Evolutionary conservation across 2,888 invertebrate genomes (phyloP), one percentile per base, ranked within the genome.

Genomic region (Parelbella ahira): DNA sequence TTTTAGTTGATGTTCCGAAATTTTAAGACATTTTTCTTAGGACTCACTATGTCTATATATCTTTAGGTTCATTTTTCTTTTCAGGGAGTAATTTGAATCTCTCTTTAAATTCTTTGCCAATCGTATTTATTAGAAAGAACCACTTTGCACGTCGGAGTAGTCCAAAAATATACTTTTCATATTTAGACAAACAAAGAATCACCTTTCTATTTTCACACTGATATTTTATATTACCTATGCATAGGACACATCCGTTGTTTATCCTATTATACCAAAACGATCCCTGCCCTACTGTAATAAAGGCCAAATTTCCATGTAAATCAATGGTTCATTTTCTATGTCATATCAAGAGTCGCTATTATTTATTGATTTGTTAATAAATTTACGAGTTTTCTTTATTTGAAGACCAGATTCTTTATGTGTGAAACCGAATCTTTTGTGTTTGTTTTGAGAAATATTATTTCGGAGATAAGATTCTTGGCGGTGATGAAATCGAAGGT

Each of bases 361-460:
- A 74, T 80, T 79, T 81, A 81, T 79, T 65, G 77, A 65, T 77
- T 75, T 69, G 80, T 76, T 77, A 80, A 81, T 79, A 75, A 78
- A 79, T 80, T 76, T 81, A 80, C 72, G 67, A 60, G 61, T 63
- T 54, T 60, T 62, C 60, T 71, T 61, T 61, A 55, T 56, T 46
- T 49, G 47, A 47, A 51, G 51, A 42, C 45, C 49, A 56, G 55
- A 61, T 64, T 68, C 67, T 73, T 73, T 74, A 73, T 74, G 68
- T 59, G 68, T 65, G 69, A 72, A 71, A 72, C 67, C 63, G 57
- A 62, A 62, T 53, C 61, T 58, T 51, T 52, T 51, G 50, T 52
- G 50, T 52, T 49, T 50, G 27, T 42, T 42, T 48, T 39, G 45
- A 47, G 38, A 49, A 53, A 57, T 56, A 58, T 62, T 56, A 54